Conservation (phyloP, 2,113 vertebrate species). For the Melanotaenia duboulayi region DNA sequence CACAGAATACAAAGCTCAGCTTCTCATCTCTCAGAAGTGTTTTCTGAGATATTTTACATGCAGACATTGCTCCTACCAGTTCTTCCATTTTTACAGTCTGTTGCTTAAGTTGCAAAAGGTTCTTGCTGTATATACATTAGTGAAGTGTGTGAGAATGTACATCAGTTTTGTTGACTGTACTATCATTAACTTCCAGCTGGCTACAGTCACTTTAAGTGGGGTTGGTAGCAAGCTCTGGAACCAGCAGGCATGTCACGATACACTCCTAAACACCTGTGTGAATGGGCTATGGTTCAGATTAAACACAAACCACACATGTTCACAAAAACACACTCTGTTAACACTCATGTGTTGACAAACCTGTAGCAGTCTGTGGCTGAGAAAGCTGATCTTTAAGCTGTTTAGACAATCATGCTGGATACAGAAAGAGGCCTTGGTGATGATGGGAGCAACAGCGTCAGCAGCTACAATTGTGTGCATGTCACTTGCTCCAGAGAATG, state of each 20-base stretch:
- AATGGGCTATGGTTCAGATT: conserved; percentile 51
- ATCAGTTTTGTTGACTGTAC: conserved; percentile 34
- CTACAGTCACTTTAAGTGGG: conserved; percentile 21
- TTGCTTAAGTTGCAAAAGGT: conserved; percentile 28
- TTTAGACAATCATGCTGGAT: conserved; percentile 50
- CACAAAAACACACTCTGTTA: background rate
- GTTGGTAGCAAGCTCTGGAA: conserved; percentile 43
- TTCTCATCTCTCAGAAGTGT: conserved; percentile 10
- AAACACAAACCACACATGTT: conserved; percentile 30
- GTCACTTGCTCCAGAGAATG: conserved; percentile 38
- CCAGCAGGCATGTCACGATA: conserved; percentile 45
- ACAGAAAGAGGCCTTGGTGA: conserved; percentile 17
- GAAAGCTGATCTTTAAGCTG: conserved; percentile 44
- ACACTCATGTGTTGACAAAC: conserved; percentile 33
- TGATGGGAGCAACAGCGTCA: conserved; percentile 11
- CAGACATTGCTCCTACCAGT: conserved; percentile 21
- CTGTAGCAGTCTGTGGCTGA: conserved; percentile 7
- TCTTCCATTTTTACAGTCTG: conserved; percentile 9
- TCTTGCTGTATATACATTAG: background rate
- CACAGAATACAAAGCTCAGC: conserved; percentile 16
- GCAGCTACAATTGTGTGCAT: conserved; percentile 3
- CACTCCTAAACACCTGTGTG: conserved; percentile 50
- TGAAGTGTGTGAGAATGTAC: background rate
- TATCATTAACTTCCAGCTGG: conserved; percentile 55
- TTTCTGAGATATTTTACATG: conserved; percentile 36